A percentile compares a stretch with the other conserved stretches of the same genome.
These are phyloP conservation scores for Agapornis roseicollis DNA, from an alignment of 2,113 vertebrate species.

Conservation along the genomic window DNA sequence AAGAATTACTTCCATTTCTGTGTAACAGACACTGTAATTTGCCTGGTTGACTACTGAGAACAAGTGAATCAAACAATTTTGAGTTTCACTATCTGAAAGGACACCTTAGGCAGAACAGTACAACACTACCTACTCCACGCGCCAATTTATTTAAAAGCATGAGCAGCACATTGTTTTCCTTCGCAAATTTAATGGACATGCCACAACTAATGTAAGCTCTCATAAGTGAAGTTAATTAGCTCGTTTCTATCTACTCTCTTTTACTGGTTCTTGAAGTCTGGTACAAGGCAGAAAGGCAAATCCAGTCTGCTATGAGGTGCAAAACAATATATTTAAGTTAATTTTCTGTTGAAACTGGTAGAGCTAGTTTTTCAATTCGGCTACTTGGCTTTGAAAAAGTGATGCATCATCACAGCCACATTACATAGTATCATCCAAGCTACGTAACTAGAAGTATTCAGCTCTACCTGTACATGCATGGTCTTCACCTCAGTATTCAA, in stretches of 20 bases:
- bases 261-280: not conserved
- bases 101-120: not conserved
- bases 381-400: not conserved
- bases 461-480: not conserved
- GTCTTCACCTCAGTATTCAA: not conserved
- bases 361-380: not conserved
- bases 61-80: not conserved
- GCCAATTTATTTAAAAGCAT: not conserved
- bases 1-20: not conserved
- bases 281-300: not conserved
- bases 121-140: not conserved
- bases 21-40: not conserved
- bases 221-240: not conserved
- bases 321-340: not conserved
- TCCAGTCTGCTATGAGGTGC: not conserved
- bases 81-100: not conserved
- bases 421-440: not conserved
- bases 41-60: not conserved
- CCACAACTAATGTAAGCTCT: not conserved
- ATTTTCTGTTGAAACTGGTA: not conserved
- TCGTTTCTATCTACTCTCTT: not conserved
- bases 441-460: not conserved
- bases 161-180: not conserved
- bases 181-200: not conserved
- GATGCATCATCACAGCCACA: not conserved